Evolutionary conservation across 2,113 vertebrate genomes (phyloP).

Genomic region (Cyanistes caeruleus): DNA sequence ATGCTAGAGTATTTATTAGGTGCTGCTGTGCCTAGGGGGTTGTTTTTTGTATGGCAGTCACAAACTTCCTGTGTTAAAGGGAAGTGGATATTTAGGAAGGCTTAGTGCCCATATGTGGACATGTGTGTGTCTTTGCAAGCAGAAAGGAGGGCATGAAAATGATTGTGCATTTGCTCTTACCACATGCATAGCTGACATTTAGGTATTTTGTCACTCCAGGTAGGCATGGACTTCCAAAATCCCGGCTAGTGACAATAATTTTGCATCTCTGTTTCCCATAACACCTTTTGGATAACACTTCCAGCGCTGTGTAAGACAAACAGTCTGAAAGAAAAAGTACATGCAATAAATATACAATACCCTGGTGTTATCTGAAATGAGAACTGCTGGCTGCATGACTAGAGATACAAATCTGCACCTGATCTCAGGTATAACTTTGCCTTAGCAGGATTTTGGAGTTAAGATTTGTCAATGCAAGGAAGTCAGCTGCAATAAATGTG

Average conservation of each 20-base stretch:
- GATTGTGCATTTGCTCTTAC: constrained; percentile 70
- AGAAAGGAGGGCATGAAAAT: background rate
- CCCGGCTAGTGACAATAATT: constrained; percentile 79
- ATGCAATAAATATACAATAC: background rate
- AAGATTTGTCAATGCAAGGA: background rate
- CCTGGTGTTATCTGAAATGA: background rate
- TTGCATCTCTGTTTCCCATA: constrained; percentile 88
- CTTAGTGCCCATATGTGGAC: background rate
- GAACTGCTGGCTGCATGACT: background rate
- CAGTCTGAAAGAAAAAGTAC: constrained; percentile 82
- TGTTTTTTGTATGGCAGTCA: background rate
- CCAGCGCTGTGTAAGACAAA: constrained; percentile 85
- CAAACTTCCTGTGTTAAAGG: background rate
- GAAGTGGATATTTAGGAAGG: background rate
- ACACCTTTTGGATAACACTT: constrained; percentile 84
- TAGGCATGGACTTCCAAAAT: constrained; percentile 89
- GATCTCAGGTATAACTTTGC: background rate
- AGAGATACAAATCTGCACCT: background rate
- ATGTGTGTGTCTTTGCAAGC: background rate
- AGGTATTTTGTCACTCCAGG: constrained; percentile 92
- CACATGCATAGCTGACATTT: constrained; percentile 89
- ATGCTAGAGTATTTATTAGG: background rate
- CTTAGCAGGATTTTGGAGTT: background rate
- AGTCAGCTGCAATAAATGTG: background rate
- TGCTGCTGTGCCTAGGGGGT: background rate